These are phyloP conservation scores for Henricia sp. DNA, from an alignment of 53 echinoderm and acorn worm genomes.

Conservation along the genomic window DNA sequence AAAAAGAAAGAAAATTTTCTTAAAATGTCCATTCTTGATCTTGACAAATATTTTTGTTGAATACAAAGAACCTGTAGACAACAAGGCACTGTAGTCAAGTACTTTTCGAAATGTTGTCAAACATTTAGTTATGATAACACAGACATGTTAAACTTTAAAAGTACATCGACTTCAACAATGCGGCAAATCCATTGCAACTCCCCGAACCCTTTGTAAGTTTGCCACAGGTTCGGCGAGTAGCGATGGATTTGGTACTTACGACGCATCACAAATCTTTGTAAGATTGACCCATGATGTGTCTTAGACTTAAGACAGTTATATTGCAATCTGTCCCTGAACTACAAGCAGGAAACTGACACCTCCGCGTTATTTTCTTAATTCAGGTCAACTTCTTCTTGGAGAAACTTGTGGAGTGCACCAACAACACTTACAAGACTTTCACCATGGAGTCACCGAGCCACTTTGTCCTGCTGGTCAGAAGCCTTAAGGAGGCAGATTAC, in stretches of 20 bases:
- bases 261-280: background rate
- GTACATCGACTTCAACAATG: too few species aligned
- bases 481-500: conserved; percentile 51
- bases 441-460: conserved; percentile 64
- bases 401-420: conserved; percentile 27
- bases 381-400: conserved; percentile 66
- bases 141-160: too few species aligned
- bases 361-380: background rate
- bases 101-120: too few species aligned
- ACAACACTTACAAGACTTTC: conserved; percentile 13
- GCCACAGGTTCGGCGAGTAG: background rate
- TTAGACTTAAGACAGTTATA: too few species aligned
- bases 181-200: too few species aligned
- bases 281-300: too few species aligned
- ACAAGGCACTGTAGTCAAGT: too few species aligned
- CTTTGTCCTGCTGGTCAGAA: conserved; percentile 66
- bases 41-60: too few species aligned
- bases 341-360: background rate
- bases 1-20: too few species aligned
- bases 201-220: background rate
- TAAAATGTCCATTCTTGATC: too few species aligned
- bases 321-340: background rate
- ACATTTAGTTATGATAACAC: too few species aligned
- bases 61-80: too few species aligned
- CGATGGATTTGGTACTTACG: background rate